Evolutionary conservation across 2,113 vertebrate genomes (phyloP).

Genomic region (Shinisaurus crocodilurus): DNA sequence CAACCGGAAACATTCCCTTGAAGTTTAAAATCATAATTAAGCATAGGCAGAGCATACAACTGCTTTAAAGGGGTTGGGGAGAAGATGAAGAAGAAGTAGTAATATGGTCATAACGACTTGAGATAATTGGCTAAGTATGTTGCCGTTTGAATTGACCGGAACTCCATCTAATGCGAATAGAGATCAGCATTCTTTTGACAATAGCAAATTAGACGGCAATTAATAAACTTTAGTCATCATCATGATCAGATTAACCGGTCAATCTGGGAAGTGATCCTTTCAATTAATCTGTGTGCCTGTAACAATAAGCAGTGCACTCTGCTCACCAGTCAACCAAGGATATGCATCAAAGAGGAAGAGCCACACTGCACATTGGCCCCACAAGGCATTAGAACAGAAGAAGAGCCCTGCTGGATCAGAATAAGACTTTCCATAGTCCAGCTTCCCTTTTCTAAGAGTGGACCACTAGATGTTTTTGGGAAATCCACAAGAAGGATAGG

Average conservation of each 20-base stretch:
- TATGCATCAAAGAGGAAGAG: background rate
- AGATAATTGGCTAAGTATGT: conserved; percentile 63
- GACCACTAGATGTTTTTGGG: background rate
- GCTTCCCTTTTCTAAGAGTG: background rate
- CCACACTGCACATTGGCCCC: background rate
- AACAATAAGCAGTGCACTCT: background rate
- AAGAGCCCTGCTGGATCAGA: background rate
- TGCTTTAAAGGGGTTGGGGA: conserved; percentile 32
- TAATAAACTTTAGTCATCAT: conserved; percentile 66
- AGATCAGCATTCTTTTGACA: conserved; percentile 62
- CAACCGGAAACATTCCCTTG: conserved; percentile 71
- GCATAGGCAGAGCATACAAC: conserved; percentile 57
- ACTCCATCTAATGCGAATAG: conserved; percentile 26
- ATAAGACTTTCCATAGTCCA: background rate
- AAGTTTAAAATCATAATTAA: conserved; percentile 77
- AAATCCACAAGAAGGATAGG: background rate
- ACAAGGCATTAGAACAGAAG: background rate
- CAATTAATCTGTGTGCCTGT: conserved; percentile 28
- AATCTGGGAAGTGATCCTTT: conserved; percentile 62
- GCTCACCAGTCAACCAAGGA: background rate
- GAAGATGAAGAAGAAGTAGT: conserved; percentile 4
- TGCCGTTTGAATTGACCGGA: conserved; percentile 56
- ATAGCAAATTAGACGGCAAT: conserved; percentile 66
- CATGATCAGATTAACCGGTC: conserved; percentile 61
- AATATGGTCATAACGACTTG: conserved; percentile 61